Conservation (phyloP, 2,888 invertebrate species). For the Melanargia galathea region DNA sequence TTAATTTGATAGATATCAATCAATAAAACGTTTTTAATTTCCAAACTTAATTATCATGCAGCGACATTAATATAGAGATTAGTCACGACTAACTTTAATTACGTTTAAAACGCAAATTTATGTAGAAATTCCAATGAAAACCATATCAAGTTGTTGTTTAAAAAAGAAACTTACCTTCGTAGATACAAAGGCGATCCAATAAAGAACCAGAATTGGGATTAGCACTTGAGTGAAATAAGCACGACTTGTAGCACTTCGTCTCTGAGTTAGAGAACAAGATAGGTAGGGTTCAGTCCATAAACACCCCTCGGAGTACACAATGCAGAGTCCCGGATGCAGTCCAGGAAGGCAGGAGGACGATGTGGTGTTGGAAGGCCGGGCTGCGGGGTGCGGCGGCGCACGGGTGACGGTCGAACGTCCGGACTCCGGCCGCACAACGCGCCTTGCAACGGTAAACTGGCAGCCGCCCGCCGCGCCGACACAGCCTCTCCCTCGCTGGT, state of each 20-base stretch:
- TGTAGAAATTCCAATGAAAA: constrained; percentile 22
- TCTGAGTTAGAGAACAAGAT: constrained; percentile 60
- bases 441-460: constrained; percentile 83
- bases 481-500: constrained; percentile 78
- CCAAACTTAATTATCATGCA: constrained; percentile 24
- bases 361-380: constrained; percentile 54
- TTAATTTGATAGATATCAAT: not conserved
- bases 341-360: constrained; percentile 47
- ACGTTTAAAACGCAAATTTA: constrained; percentile 33
- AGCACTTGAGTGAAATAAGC: constrained; percentile 77
- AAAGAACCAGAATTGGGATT: constrained; percentile 73
- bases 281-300: constrained; percentile 54
- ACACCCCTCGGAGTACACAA: constrained; percentile 57
- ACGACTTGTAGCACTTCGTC: constrained; percentile 77
- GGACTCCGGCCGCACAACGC: constrained; percentile 81
- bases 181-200: constrained; percentile 72
- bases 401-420: constrained; percentile 74
- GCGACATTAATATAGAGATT: constrained; percentile 37
- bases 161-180: constrained; percentile 60
- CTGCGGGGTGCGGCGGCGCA: constrained; percentile 73
- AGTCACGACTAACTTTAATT: constrained; percentile 38
- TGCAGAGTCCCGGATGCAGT: constrained; percentile 53
- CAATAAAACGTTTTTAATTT: constrained; percentile 22
- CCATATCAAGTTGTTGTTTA: constrained; percentile 20
- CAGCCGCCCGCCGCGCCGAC: constrained; percentile 71